A percentile compares a stretch with the other conserved stretches of the same genome.
These are phyloP conservation scores for Troglohyphantes excavatus DNA, from an alignment of 2,888 invertebrate genomes.

Conservation along the genomic window DNA sequence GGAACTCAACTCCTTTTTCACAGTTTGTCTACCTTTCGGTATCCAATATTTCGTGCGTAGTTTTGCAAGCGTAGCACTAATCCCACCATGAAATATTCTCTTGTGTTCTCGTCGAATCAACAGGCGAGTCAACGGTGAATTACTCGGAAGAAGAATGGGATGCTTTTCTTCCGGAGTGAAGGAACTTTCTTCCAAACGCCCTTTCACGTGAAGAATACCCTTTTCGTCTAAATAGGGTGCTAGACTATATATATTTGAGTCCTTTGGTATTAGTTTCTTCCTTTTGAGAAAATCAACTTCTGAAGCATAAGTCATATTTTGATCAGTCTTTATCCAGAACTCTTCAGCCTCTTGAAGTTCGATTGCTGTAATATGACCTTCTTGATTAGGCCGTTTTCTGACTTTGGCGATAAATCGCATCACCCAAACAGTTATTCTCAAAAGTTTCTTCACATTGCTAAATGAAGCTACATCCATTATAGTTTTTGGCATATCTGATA, in stretches of 20 bases:
- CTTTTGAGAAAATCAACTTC: not conserved
- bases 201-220: not conserved
- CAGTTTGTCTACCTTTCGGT: not conserved
- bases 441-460: not conserved
- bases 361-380: not conserved
- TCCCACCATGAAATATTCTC: not conserved
- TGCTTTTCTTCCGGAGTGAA: not conserved
- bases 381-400: not conserved
- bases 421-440: not conserved
- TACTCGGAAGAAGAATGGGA: not conserved
- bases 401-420: not conserved
- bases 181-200: not conserved
- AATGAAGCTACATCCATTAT: slow-evolving; percentile 2
- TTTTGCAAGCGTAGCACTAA: too few relatives aligned
- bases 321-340: too few relatives aligned
- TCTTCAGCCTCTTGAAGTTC: too few relatives aligned
- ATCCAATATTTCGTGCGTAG: not conserved
- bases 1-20: not conserved
- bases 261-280: not conserved
- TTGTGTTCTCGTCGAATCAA: slow-evolving; percentile 3
- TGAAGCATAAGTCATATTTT: too few relatives aligned
- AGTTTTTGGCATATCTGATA: not conserved
- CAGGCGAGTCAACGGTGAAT: not conserved
- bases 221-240: not conserved
- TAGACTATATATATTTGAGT: not conserved